Evolutionary conservation across 2,797 vertebrate genomes (phyloP).

Genomic region (Urosaurus nigricauda): DNA sequence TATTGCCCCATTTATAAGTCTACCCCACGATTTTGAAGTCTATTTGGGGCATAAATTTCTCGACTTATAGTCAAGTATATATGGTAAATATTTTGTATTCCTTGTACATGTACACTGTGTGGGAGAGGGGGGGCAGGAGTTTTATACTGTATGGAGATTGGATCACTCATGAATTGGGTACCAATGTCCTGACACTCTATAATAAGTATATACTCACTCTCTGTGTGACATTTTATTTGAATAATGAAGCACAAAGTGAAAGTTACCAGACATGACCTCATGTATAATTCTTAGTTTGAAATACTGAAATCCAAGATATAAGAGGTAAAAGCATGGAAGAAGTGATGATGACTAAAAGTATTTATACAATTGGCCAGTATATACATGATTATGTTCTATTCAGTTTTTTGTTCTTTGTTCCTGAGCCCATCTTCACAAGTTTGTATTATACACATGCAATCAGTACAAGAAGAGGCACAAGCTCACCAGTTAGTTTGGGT

Average conservation of each 20-base stretch:
- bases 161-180: background rate
- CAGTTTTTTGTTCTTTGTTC: background rate
- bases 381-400: background rate
- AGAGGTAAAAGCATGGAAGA: background rate
- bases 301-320: background rate
- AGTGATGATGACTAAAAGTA: background rate
- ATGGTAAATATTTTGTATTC: background rate
- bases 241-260: background rate
- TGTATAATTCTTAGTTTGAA: background rate
- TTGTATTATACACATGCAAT: background rate
- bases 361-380: background rate
- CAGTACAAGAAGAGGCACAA: background rate
- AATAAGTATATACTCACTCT: background rate
- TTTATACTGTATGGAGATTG: background rate
- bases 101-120: background rate
- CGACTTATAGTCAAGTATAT: too few relatives aligned
- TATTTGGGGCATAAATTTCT: too few relatives aligned
- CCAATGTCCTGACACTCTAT: background rate
- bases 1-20: too few relatives aligned
- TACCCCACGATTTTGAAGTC: too few relatives aligned
- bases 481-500: background rate
- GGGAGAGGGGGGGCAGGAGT: background rate
- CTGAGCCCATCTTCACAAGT: background rate
- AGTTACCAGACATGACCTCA: background rate
- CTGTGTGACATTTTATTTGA: background rate